Base-by-base conservation (phyloP, 2,113 vertebrate genomes). In the Ailuropoda melanoleuca region DNA sequence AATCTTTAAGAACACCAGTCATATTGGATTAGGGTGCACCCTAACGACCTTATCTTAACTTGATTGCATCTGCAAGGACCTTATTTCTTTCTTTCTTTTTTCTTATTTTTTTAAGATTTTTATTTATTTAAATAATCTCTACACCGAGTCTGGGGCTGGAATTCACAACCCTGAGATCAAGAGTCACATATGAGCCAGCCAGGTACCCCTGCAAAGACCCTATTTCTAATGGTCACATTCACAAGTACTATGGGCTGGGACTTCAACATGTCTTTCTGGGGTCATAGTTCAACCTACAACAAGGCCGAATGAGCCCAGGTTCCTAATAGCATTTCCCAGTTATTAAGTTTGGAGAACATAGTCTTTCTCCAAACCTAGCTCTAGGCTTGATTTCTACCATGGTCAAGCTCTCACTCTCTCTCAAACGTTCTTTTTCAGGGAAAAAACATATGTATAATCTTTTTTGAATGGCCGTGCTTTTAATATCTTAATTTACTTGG, bases 401-500 rank as follows among this genome's bases (percentile, higher is more conserved):
- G 8, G n/a, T 83, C 24, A 92, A 50, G 1, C 31, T 95, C n/a
- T 89, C 37, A 70, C 29, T 75, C 75, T 50, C 68, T 81, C 24
- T 89, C 29, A 77, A 46, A 80, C 31, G 77, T 90, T 68, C 19
- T 90, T 84, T 89, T 37, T 58, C 8, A 39, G 34, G 55, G 9
- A 31, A 34, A 53, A 53, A 58, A 29, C 29, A 53, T 4, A 86
- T 55, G 17, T 37, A 77, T 4, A 90, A 43, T 43, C 1, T 70
- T 53, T 70, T 64, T n/a, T 81, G 39, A 81, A 64, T 87, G 7
- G 39, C 55, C n/a, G 8, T 60, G 34, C 78, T 94, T 97, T 93
- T 58, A 94, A 56, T 82, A 80, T 84, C 72, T 97, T 83, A 89
- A 90, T 68, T 75, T 92, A 81, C 68, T 82, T 90, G 70, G n/a